Base-by-base conservation (phyloP, 2,888 invertebrate species). In the Atethmia centrago region DNA sequence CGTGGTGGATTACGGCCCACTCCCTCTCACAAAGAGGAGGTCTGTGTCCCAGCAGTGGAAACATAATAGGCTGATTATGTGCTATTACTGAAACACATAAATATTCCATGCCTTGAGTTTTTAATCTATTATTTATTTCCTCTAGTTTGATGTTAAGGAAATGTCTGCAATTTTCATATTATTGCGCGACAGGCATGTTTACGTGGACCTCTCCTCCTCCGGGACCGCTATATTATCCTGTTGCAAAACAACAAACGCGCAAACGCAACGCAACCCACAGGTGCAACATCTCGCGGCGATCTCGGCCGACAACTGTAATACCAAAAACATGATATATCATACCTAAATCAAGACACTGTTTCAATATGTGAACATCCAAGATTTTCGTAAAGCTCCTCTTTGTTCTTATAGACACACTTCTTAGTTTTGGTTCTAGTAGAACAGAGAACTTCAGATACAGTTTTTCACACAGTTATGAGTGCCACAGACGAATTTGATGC, bases 271-370 rank as follows among this genome's bases (percentile, higher is more conserved):
- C 21, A 14, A 51, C 25, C 12, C 42, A 21, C 42, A 63, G 63
- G 64, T 58, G 51, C 56, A 71, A 77, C 61, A 77, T 45, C 45
- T 51, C 66, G 28, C 36, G 9, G 51, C 51, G n/a, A 19, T 58
- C 10, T 31, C 68, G 45, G 31, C n/a, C 36, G 19, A 8, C 63
- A 56, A 63, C 16, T 25, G 10, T 47, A 42, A n/a, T n/a, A n/a
- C n/a, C 8, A 21, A n/a, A 21, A 58, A 71, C 28, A 58, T 12
- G 0, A 1, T 25, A 51, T 14, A 49, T 62, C 61, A 62, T 19
- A 21, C 40, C 3, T 28, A 21, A 40, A 31, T n/a, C n/a, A 58
- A n/a, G 8, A 16, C 28, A 49, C 3, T 19, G 28, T 25, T 40
- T 28, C 40, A 71, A n/a, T 40, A 3, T 25, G 31, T 56, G 25